Percentiles rank a stretch among this genome's conserved stretches.
Conservation (phyloP, 2,113 vertebrate genomes). For the Oceanites oceanicus region DNA sequence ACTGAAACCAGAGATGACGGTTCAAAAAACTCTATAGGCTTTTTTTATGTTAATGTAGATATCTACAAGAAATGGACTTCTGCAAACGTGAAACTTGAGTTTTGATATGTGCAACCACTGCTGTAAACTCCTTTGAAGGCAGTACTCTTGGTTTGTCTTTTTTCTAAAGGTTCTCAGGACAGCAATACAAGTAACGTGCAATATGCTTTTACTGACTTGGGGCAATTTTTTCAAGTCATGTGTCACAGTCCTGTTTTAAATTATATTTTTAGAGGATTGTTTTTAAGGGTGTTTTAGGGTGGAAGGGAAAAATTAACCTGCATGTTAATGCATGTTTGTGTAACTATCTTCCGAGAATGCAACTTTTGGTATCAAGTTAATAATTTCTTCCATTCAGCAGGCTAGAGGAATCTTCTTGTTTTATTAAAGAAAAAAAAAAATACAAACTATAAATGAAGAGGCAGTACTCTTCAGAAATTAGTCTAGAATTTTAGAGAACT, state of each 20-base stretch:
- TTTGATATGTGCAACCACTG: neutral
- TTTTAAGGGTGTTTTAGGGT: neutral
- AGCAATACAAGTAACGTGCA: slow-evolving; percentile 56
- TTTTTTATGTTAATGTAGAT: neutral
- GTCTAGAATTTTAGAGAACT: neutral
- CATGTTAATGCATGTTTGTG: neutral
- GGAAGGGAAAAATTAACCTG: neutral
- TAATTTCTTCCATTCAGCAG: neutral
- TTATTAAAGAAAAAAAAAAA: no score
- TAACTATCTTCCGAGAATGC: neutral
- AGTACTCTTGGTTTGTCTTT: neutral
- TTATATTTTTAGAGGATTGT: neutral
- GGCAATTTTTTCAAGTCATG: neutral
- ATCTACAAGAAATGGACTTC: neutral
- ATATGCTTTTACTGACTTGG: slow-evolving; percentile 52
- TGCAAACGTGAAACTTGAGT: neutral
- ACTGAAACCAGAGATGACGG: neutral
- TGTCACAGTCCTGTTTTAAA: neutral
- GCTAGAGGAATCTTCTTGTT: neutral
- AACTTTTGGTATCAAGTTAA: neutral
- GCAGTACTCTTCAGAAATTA: neutral
- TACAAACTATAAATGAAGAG: neutral
- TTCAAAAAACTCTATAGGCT: neutral
- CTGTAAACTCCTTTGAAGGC: neutral
- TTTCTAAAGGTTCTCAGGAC: slow-evolving; percentile 40